phyloP scores from a whole-genome alignment of 1,140 invertebrate genomes.

The Leguminivora glycinivorella region DNA sequence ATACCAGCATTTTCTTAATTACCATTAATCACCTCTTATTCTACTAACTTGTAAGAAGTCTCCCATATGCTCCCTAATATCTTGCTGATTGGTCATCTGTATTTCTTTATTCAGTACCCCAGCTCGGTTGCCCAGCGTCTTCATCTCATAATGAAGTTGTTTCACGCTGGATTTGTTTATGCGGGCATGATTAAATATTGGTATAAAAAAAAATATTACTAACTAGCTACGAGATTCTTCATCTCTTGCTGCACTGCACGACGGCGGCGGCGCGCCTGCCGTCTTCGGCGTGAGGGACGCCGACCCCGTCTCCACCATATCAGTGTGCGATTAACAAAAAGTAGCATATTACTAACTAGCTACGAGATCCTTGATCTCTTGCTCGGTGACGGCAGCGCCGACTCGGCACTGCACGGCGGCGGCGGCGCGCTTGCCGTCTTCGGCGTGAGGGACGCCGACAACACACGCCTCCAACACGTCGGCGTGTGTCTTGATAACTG shows the following conservation, averaged over 20 bases:
- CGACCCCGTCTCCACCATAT: constrained; percentile 82
- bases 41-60: constrained; percentile 89
- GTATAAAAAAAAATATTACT: no score
- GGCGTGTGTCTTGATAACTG: constrained; percentile 80
- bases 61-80: constrained; percentile 93
- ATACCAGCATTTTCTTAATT: no score
- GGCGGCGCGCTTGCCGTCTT: constrained; percentile 80
- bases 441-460: constrained; percentile 81
- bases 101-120: constrained; percentile 90
- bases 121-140: constrained; percentile 88
- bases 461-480: constrained; percentile 82
- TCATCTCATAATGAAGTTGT: constrained; percentile 93
- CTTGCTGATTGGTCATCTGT: constrained; percentile 85
- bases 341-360: background rate
- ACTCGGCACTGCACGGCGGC: constrained; percentile 73
- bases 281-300: constrained; percentile 78
- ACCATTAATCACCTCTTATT: no score
- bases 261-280: constrained; percentile 81
- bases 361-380: constrained; percentile 61
- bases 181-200: no score
- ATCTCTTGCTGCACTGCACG: constrained; percentile 66
- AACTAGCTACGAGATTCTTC: constrained; percentile 49
- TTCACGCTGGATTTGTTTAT: constrained; percentile 97
- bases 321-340: no score
- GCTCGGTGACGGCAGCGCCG: constrained; percentile 48